phyloP scores from a whole-genome alignment of 2,797 vertebrate species.

The Novumbra hubbsi region DNA sequence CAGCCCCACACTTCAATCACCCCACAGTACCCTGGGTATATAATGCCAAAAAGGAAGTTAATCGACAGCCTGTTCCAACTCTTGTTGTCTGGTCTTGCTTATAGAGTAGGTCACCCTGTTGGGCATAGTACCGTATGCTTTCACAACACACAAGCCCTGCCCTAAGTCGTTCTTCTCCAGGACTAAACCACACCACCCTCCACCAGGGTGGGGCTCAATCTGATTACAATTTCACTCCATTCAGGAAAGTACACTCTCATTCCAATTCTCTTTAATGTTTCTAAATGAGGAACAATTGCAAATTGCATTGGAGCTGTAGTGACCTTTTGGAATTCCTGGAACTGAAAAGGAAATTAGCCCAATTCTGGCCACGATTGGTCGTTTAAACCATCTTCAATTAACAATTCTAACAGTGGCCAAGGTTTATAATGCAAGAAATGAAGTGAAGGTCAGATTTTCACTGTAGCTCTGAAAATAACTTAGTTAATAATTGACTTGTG shows the following conservation, averaged over 20 bases:
- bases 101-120: slow-evolving; percentile 2
- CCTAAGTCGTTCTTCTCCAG: background rate
- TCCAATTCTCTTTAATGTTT: no score
- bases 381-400: background rate
- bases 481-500: slow-evolving; percentile 35
- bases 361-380: background rate
- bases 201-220: no score
- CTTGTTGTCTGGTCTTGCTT: background rate
- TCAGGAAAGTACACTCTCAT: no score
- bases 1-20: no score
- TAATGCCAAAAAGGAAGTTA: slow-evolving; percentile 15
- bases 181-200: background rate
- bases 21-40: background rate
- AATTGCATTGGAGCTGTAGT: no score
- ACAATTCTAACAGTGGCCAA: background rate
- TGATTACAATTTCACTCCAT: no score
- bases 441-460: background rate
- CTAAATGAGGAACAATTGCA: no score
- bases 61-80: slow-evolving; percentile 22
- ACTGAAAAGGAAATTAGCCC: no score
- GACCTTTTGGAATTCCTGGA: no score
- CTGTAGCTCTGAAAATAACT: slow-evolving; percentile 15
- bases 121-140: background rate
- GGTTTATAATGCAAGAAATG: background rate
- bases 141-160: background rate